Base-by-base conservation (phyloP, 2,888 invertebrate species). In the Acanthosepion esculentum region DNA sequence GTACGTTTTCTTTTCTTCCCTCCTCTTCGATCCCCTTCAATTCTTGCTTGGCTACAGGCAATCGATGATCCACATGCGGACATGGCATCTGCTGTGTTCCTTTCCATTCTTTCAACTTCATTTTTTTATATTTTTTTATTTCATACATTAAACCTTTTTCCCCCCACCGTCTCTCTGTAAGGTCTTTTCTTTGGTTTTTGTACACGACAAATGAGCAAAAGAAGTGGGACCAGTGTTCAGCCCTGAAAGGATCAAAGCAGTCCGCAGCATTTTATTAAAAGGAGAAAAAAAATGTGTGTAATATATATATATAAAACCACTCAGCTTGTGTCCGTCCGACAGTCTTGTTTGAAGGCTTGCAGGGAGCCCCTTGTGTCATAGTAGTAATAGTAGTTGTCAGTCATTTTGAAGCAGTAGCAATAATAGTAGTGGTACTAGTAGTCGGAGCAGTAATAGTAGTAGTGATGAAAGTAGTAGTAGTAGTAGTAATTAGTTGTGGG, bases 371-470 rank as follows among this genome's bases (percentile, higher is more conserved):
- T 48, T 50, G 93, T 93, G 93, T 93, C 93, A 53, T 50, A 93
- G 93, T 41, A 93, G 93, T 93, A 41, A 29, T 53, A 20, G 93
- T 93, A 48, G 78, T n/a, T 33, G 78, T 78, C 48, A 93, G 48
- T 93, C 50, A 53, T 18, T 93, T 93, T 48, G 93, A 41, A 93
- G 92, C 92, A 92, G 48, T 92, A 92, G 48, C 33, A 92, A 33
- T 92, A 48, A 33, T 92, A 48, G 48, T 92, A 48, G 26, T 93
- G 48, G n/a, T 50, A 93, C 7, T 33, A 93, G 53, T 50, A 93
- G 93, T 50, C 33, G 93, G 48, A 93, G 93, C 53, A 93, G 53
- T 93, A 93, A 93, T 20, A 48, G 48, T 93, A 93, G 93, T 93
- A 48, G n/a, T 18, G 53, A 48, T 93, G 53, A 53, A 53, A 8